These are phyloP conservation scores for Platorchestia sp. DNA, from an alignment of 1,140 invertebrate genomes.

Conservation along the genomic window DNA sequence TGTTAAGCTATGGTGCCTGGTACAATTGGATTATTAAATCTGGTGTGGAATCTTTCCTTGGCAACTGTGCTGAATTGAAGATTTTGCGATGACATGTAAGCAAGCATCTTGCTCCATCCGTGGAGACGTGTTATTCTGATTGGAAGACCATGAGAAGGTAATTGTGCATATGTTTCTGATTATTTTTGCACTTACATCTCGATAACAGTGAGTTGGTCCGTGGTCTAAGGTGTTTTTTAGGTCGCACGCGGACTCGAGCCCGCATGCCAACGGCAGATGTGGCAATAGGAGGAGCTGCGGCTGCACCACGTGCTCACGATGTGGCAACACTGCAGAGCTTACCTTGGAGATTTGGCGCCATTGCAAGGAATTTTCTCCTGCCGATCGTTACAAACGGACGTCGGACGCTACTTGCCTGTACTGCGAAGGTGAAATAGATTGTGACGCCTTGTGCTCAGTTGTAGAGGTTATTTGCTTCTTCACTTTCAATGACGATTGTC, in stretches of 20 bases:
- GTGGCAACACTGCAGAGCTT: not conserved
- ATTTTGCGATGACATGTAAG: too few relatives aligned
- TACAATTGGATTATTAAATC: too few relatives aligned
- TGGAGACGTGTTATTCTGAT: too few relatives aligned
- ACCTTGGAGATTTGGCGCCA: conserved; percentile 44
- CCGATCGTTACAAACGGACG: conserved; percentile 3
- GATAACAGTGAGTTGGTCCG: not conserved
- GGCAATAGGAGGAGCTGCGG: not conserved
- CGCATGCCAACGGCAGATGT: not conserved
- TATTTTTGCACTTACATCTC: not conserved
- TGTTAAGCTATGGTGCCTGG: too few relatives aligned
- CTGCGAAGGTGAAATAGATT: not conserved
- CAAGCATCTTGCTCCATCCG: too few relatives aligned
- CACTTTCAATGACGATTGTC: not conserved
- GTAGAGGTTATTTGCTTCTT: not conserved
- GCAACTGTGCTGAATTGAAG: too few relatives aligned
- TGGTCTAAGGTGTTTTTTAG: not conserved
- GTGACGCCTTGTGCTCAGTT: not conserved
- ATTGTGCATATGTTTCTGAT: too few relatives aligned
- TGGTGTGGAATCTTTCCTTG: too few relatives aligned
- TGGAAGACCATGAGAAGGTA: too few relatives aligned
- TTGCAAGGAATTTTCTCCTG: not conserved
- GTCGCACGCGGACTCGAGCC: not conserved
- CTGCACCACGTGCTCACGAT: not conserved
- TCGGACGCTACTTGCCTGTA: not conserved